A percentile compares a stretch with the other conserved stretches of the same genome.
phyloP scores from a whole-genome alignment of 2,888 invertebrate species.

The Nectonema munidae region DNA sequence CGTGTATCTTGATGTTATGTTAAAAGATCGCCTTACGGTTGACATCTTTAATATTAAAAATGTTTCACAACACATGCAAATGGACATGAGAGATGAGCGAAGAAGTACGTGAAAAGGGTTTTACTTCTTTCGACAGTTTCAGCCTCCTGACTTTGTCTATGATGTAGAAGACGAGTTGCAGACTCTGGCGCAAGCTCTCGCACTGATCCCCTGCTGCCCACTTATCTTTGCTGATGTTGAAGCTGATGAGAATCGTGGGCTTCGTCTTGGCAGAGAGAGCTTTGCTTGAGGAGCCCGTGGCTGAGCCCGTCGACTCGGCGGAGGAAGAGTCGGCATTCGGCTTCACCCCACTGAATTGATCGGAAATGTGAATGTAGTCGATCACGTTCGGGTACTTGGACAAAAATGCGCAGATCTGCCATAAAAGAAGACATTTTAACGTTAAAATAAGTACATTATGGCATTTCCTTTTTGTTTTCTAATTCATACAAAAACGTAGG shows the following conservation, averaged over 20 bases:
- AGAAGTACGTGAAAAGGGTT: too few relatives aligned
- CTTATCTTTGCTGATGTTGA: conserved; percentile 24
- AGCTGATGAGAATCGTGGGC: too few relatives aligned
- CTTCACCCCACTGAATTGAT: conserved; percentile 58
- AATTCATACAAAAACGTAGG: background rate
- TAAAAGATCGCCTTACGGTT: too few relatives aligned
- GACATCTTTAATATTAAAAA: too few relatives aligned
- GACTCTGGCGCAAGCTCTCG: conserved; percentile 41
- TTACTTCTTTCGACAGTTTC: conserved; percentile 55
- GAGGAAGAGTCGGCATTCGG: too few relatives aligned
- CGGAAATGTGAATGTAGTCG: conserved; percentile 84
- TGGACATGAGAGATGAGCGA: too few relatives aligned
- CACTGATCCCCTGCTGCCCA: conserved; percentile 28
- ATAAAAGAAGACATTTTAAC: background rate
- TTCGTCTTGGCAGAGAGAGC: conserved; percentile 20
- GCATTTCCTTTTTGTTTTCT: background rate
- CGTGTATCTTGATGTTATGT: too few relatives aligned
- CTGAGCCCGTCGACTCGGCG: too few relatives aligned
- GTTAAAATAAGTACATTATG: background rate
- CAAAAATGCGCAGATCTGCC: conserved; percentile 22
- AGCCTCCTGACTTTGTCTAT: conserved; percentile 52
- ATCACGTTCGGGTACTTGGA: conserved; percentile 43
- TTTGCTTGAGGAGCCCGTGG: too few relatives aligned
- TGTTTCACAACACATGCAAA: too few relatives aligned
- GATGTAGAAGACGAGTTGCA: conserved; percentile 58